These are phyloP conservation scores for Tauraco hartlaubi DNA, from an alignment of 2,797 vertebrate species.

Conservation along the genomic window DNA sequence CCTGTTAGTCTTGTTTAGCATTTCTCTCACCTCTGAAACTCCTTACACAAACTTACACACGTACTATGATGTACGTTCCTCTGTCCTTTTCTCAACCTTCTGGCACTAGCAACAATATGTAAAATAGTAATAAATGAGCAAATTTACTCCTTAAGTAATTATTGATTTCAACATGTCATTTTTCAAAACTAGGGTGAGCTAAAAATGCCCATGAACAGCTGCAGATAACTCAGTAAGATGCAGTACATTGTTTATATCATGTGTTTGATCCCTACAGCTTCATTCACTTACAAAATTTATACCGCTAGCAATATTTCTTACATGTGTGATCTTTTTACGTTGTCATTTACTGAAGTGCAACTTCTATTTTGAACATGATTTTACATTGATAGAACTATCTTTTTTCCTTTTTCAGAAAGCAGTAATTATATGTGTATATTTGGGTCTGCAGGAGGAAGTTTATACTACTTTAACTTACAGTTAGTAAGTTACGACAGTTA, in stretches of 20 bases:
- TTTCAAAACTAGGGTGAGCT: not conserved
- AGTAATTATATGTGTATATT: not conserved
- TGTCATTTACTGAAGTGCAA: not conserved
- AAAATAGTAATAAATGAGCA: not conserved
- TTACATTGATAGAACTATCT: not conserved
- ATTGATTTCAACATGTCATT: not conserved
- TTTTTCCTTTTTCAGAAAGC: not conserved
- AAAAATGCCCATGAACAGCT: not conserved
- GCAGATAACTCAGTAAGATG: not conserved
- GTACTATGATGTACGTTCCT: not conserved
- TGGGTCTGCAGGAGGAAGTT: not conserved
- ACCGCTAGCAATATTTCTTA: not conserved
- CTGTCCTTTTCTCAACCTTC: not conserved
- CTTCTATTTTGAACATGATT: not conserved
- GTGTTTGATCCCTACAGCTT: not conserved
- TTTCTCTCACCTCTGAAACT: not conserved
- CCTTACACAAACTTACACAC: not conserved
- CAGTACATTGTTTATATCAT: not conserved
- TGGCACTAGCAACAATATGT: not conserved
- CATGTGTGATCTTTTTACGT: not conserved
- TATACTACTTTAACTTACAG: not conserved
- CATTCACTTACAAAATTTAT: not conserved
- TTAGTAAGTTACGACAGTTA: not conserved
- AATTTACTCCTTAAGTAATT: not conserved
- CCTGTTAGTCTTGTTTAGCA: not conserved